Conservation (phyloP, 92 coral and sea anemone genomes). For the Porites lobata region DNA sequence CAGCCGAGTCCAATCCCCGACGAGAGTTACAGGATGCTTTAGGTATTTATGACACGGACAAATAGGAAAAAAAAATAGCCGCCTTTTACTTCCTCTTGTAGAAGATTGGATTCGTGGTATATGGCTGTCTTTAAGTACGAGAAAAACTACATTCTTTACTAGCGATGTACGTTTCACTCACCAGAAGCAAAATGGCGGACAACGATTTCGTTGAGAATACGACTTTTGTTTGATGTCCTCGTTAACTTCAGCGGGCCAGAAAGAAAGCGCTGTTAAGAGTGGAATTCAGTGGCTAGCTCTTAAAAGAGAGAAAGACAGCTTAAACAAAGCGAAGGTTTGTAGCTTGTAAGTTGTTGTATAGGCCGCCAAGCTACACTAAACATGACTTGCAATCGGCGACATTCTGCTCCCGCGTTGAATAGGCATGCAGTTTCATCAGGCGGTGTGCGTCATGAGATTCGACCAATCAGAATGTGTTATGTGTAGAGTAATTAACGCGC, state of each 20-base stretch:
- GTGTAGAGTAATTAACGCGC: too few species aligned
- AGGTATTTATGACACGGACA: constrained; percentile 15
- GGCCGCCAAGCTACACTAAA: background rate
- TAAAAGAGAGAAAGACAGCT: constrained; percentile 59
- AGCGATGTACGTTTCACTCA: background rate
- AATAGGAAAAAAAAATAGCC: background rate
- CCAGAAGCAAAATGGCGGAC: constrained; percentile 67
- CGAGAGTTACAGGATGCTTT: constrained; percentile 28
- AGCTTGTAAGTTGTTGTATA: background rate
- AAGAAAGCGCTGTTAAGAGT: constrained; percentile 44
- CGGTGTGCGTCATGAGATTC: too few species aligned
- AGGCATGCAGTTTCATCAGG: too few species aligned
- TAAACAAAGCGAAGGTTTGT: constrained; percentile 77
- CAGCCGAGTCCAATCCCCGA: constrained; percentile 16
- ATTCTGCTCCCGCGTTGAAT: too few species aligned
- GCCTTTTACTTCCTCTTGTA: constrained; percentile 40
- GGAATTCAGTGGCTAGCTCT: constrained; percentile 85
- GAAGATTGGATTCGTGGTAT: constrained; percentile 1
- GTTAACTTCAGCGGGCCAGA: constrained; percentile 73
- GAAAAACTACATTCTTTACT: constrained; percentile 12
- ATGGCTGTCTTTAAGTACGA: constrained; percentile 14
- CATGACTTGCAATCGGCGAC: background rate
- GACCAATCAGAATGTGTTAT: too few species aligned
- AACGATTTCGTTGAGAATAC: constrained; percentile 64
- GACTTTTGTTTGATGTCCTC: constrained; percentile 70